Percentiles rank a stretch among this genome's conserved stretches.
Conservation (phyloP, 2,888 invertebrate species). For the Alloplasta piceator region DNA sequence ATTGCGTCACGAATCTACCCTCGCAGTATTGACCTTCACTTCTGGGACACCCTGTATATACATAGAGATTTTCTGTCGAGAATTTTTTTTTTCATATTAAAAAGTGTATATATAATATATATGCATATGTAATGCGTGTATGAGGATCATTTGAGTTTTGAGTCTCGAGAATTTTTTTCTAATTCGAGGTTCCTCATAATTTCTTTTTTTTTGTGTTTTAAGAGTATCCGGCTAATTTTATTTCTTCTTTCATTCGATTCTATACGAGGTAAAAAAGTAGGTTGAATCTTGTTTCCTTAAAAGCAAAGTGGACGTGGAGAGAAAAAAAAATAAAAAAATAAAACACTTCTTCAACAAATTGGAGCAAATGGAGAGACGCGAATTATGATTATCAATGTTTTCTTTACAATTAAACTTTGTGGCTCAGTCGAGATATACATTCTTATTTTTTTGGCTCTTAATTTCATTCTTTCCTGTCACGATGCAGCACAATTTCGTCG, state of each 20-base stretch:
- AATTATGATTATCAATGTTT: background rate
- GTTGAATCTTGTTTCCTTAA: slow-evolving; percentile 8
- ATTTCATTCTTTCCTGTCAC: slow-evolving; percentile 7
- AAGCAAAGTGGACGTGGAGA: background rate
- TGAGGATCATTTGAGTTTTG: background rate
- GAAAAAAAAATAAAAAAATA: slow-evolving; percentile 20
- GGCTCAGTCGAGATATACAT: slow-evolving; percentile 1
- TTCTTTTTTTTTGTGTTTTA: background rate
- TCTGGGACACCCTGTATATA: too few relatives aligned
- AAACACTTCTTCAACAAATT: background rate
- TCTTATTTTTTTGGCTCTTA: slow-evolving; percentile 3
- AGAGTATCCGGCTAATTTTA: background rate
- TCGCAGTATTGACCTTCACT: too few relatives aligned
- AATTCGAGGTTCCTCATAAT: background rate
- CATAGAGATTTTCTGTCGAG: background rate
- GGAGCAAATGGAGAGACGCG: slow-evolving; percentile 12
- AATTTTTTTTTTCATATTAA: too few relatives aligned
- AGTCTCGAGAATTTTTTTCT: background rate
- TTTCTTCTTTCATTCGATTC: slow-evolving; percentile 35
- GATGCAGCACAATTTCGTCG: background rate
- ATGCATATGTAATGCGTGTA: background rate
- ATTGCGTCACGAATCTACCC: too few relatives aligned
- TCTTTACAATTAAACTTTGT: background rate
- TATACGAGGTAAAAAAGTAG: slow-evolving; percentile 48
- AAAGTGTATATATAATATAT: slow-evolving; percentile 1